A percentile compares a stretch with the other conserved stretches of the same genome.
phyloP scores from a whole-genome alignment of 2,113 vertebrate genomes.

The Microtus oregoni region DNA sequence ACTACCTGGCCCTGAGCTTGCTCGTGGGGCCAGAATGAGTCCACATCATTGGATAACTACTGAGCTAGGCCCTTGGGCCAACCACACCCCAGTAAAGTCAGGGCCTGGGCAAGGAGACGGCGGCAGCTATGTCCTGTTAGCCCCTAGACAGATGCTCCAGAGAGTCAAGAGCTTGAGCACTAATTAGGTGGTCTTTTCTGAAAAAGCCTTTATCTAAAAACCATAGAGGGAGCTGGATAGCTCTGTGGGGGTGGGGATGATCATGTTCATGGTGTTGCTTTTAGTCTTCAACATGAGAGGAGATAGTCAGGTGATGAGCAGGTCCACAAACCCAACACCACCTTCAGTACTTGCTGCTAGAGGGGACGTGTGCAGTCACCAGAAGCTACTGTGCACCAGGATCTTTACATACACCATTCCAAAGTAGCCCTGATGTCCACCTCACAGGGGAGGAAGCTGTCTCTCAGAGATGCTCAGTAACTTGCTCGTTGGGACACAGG shows the following conservation, averaged over 20 bases:
- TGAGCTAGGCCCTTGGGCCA: background rate
- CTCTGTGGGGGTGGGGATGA: background rate
- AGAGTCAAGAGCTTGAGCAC: background rate
- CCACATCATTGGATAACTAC: background rate
- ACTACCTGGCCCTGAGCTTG: no score
- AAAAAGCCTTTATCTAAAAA: background rate
- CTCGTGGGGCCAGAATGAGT: no score
- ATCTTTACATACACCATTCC: background rate
- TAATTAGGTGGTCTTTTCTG: background rate
- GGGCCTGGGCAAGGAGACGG: background rate
- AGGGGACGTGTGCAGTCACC: background rate
- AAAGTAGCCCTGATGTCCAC: no score
- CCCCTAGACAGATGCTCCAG: background rate
- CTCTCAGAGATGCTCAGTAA: no score
- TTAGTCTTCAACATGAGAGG: background rate
- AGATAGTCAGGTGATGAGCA: background rate
- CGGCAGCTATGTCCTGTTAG: background rate
- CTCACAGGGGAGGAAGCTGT: no score
- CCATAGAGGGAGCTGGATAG: background rate
- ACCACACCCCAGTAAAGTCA: background rate
- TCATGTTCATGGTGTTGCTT: background rate
- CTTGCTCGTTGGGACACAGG: no score
- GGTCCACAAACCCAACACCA: background rate
- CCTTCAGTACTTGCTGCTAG: background rate
- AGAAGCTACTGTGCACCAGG: background rate